phyloP scores from a whole-genome alignment of 2,113 vertebrate genomes.

The Spea multiplicata region DNA sequence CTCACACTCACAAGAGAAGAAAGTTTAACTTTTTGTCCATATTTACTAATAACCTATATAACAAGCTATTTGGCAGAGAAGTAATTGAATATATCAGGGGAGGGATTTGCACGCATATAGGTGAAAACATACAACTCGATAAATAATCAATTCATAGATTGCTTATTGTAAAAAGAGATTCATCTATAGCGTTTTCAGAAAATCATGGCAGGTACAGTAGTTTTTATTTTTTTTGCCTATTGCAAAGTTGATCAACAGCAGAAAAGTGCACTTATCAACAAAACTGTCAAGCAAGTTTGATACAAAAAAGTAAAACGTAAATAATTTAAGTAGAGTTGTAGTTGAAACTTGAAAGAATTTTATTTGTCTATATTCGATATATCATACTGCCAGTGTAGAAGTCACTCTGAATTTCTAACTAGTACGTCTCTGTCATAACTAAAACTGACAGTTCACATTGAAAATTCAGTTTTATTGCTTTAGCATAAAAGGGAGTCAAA shows the following conservation, averaged over 20 bases:
- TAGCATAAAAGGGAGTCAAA: conserved; percentile 76
- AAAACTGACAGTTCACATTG: conserved; percentile 77
- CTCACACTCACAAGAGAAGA: too few species aligned
- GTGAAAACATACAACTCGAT: too few species aligned
- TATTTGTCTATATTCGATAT: conserved; percentile 73
- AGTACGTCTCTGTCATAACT: conserved; percentile 73
- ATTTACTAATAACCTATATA: too few species aligned
- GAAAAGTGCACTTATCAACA: conserved; percentile 71
- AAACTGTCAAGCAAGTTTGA: conserved; percentile 75
- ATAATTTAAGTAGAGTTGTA: conserved; percentile 80
- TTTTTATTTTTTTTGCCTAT: conserved; percentile 57
- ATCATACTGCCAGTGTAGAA: conserved; percentile 68
- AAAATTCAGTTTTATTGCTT: conserved; percentile 82
- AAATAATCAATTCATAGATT: too few species aligned
- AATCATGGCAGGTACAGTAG: background rate
- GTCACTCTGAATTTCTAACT: conserved; percentile 67
- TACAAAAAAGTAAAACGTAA: conserved; percentile 77
- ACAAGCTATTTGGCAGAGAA: too few species aligned
- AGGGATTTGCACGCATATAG: too few species aligned
- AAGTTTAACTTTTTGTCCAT: too few species aligned
- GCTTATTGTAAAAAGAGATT: too few species aligned
- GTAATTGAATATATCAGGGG: too few species aligned
- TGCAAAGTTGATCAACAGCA: conserved; percentile 65
- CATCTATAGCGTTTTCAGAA: too few species aligned
- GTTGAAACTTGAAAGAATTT: conserved; percentile 78